A percentile compares a stretch with the other conserved stretches of the same genome.
Evolutionary conservation across 2,888 invertebrate species (phyloP).

Genomic region (Habroteleia sp.): DNA sequence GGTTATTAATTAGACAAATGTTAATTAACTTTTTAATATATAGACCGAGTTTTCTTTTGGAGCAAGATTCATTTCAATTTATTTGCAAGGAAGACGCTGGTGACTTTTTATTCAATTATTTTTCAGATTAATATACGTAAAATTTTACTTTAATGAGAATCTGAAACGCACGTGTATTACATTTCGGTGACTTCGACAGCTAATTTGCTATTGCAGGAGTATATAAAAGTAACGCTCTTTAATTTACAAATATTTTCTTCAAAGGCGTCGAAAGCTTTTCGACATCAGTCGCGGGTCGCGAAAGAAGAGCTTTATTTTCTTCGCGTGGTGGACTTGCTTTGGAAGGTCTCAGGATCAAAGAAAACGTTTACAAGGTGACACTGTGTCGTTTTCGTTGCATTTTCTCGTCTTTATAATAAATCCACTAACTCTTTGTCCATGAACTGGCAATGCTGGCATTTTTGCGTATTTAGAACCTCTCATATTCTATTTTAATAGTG

Average conservation of each 20-base stretch:
- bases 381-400: slow-evolving; percentile 37
- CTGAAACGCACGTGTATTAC: slow-evolving; percentile 20
- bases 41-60: no score
- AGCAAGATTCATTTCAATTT: no score
- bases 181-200: slow-evolving; percentile 25
- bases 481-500: slow-evolving; percentile 36
- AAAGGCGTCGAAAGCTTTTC: slow-evolving; percentile 52
- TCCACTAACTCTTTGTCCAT: slow-evolving; percentile 50
- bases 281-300: slow-evolving; percentile 52
- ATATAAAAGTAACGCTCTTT: slow-evolving; percentile 46
- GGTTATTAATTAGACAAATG: slow-evolving; percentile 7
- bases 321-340: slow-evolving; percentile 34
- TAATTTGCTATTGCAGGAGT: slow-evolving; percentile 34
- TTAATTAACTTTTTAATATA: slow-evolving; percentile 9
- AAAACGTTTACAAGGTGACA: slow-evolving; percentile 56
- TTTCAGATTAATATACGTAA: not conserved
- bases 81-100: no score
- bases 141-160: slow-evolving; percentile 17
- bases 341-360: slow-evolving; percentile 55
- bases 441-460: slow-evolving; percentile 25
- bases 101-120: no score
- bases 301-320: slow-evolving; percentile 57
- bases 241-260: slow-evolving; percentile 61
- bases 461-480: slow-evolving; percentile 28
- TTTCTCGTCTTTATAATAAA: slow-evolving; percentile 50